Evolutionary conservation across 1,140 invertebrate species (phyloP).

Genomic region (Drosophila simulans): DNA sequence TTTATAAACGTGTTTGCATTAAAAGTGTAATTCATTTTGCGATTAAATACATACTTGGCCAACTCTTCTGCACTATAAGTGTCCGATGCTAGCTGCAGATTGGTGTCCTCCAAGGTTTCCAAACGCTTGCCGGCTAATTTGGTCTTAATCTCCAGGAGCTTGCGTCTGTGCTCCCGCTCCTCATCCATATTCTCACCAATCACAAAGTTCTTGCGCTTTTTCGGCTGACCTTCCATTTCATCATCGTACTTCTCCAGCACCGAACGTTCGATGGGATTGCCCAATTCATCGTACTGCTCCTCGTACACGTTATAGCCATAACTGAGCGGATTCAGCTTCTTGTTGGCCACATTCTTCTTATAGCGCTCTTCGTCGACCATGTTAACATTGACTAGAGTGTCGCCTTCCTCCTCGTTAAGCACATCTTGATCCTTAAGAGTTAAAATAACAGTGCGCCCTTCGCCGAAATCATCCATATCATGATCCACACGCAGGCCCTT

Average conservation of each 20-base stretch:
- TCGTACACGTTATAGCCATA: constrained; percentile 96
- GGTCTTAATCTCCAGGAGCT: constrained; percentile 86
- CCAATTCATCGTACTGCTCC: constrained; percentile 93
- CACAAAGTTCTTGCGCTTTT: constrained; percentile 91
- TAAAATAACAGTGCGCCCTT: constrained; percentile 94
- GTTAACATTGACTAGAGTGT: constrained; percentile 98
- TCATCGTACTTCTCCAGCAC: constrained; percentile 98
- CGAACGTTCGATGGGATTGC: constrained; percentile 89
- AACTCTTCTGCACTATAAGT: constrained; percentile 95
- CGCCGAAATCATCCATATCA: constrained; percentile 91
- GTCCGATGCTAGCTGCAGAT: constrained; percentile 92
- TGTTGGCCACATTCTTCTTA: constrained; percentile 94
- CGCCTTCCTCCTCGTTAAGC: constrained; percentile 94
- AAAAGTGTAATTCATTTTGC: not conserved
- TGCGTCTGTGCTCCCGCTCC: constrained; percentile 85
- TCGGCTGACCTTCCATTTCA: constrained; percentile 91
- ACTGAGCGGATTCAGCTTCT: constrained; percentile 92
- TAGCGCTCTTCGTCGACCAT: constrained; percentile 96
- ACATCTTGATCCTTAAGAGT: constrained; percentile 97
- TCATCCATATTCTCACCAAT: constrained; percentile 88
- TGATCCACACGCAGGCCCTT: constrained; percentile 96
- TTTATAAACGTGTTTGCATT: not conserved
- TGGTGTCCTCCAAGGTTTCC: constrained; percentile 89
- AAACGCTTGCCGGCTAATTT: constrained; percentile 89
- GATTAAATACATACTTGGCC: constrained; percentile 84